These are phyloP conservation scores for Tyrannus savana DNA, from an alignment of 2,113 vertebrate genomes.

Conservation along the genomic window DNA sequence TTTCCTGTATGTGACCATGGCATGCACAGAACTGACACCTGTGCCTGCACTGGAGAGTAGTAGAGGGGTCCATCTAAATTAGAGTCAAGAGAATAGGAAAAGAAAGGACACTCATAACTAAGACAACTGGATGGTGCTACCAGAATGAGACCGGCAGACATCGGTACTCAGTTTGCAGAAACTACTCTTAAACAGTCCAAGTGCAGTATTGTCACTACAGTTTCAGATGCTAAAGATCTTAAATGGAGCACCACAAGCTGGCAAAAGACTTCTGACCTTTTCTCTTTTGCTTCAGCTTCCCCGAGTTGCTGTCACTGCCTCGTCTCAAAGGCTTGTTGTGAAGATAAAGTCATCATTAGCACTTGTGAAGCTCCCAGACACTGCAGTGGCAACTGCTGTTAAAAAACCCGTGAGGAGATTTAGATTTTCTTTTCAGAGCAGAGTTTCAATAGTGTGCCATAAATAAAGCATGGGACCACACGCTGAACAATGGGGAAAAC, in stretches of 20 bases:
- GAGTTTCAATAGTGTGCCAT: background rate
- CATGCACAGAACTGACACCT: accelerated
- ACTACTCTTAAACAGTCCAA: background rate
- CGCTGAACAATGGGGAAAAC: conserved; percentile 30
- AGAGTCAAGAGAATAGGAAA: background rate
- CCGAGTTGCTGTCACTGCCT: background rate
- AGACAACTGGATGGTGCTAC: background rate
- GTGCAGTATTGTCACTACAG: background rate
- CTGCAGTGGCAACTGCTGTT: background rate
- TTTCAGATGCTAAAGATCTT: background rate
- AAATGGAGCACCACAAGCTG: background rate
- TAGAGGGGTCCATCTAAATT: background rate
- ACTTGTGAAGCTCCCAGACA: background rate
- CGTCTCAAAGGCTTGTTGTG: background rate
- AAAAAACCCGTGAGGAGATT: background rate
- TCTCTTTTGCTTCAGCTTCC: background rate
- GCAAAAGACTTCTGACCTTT: conserved; percentile 9
- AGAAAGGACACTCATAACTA: background rate
- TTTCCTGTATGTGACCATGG: background rate
- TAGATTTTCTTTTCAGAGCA: conserved; percentile 6
- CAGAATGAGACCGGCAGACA: background rate
- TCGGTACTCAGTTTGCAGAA: background rate
- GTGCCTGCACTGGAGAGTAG: background rate
- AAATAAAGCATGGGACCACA: conserved; percentile 44
- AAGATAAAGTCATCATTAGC: background rate